phyloP scores from a whole-genome alignment of 2,888 invertebrate genomes.

The Maniola hyperantus region DNA sequence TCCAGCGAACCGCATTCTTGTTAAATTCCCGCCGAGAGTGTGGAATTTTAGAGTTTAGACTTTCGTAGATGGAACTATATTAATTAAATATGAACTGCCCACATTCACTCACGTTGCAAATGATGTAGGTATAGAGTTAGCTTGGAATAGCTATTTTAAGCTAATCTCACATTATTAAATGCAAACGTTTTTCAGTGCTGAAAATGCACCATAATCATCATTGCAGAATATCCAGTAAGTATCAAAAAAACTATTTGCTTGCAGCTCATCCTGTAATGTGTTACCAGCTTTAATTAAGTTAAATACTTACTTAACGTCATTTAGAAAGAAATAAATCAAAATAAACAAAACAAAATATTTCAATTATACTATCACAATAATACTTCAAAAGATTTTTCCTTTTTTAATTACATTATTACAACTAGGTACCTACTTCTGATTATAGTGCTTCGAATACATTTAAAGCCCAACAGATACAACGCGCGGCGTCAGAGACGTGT shows the following conservation, averaged over 20 bases:
- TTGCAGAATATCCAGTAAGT: too few relatives aligned
- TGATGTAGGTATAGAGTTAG: not conserved
- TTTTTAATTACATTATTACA: not conserved
- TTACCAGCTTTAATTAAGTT: not conserved
- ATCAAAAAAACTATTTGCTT: not conserved
- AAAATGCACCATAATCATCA: too few relatives aligned
- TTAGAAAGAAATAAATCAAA: constrained; percentile 17
- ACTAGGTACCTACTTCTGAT: not conserved
- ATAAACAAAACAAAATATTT: constrained; percentile 21
- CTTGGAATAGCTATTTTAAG: not conserved
- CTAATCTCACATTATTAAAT: not conserved
- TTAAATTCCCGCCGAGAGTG: not conserved
- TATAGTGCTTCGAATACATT: not conserved
- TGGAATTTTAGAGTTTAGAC: not conserved
- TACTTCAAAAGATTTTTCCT: constrained; percentile 10
- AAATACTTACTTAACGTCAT: constrained; percentile 16
- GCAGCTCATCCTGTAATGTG: not conserved
- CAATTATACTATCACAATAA: constrained; percentile 33
- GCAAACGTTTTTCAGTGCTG: not conserved
- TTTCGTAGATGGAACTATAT: not conserved
- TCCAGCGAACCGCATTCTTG: not conserved
- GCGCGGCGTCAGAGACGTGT: too few relatives aligned
- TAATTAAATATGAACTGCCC: not conserved
- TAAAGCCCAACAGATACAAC: too few relatives aligned
- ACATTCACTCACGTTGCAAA: not conserved